Evolutionary conservation across 2,797 vertebrate genomes (phyloP).

Genomic region (Gymnodraco acuticeps): DNA sequence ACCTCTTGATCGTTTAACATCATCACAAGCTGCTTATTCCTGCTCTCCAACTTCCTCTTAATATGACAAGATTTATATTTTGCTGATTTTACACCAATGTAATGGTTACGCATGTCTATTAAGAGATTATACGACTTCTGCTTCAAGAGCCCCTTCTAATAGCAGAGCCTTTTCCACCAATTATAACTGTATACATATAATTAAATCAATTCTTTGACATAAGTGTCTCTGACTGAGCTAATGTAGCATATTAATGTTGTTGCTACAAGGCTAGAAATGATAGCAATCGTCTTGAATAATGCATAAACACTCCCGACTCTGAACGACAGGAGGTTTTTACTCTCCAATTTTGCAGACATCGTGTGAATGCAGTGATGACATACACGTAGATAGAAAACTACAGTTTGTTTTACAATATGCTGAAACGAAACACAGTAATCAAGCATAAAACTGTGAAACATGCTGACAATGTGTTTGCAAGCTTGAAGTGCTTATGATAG

Average conservation of each 20-base stretch:
- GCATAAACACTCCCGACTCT: neutral
- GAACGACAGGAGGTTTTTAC: constrained; percentile 14
- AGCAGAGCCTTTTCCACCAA: neutral
- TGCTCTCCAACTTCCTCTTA: neutral
- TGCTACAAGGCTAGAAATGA: constrained; percentile 1
- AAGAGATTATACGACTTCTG: neutral
- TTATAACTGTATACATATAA: neutral
- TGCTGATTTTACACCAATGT: neutral
- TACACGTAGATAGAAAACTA: neutral
- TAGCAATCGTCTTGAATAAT: constrained; percentile 6
- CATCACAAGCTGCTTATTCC: neutral
- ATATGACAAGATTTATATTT: neutral
- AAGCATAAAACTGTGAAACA: constrained; percentile 18
- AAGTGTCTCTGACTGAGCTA: neutral
- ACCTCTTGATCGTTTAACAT: neutral
- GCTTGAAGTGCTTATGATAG: constrained; percentile 32
- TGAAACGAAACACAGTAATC: constrained; percentile 27
- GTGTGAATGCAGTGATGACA: neutral
- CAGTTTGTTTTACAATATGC: constrained; percentile 7
- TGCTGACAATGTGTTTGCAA: constrained; percentile 23
- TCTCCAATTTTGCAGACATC: neutral
- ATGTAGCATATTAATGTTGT: neutral
- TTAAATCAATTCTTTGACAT: constrained; percentile 2
- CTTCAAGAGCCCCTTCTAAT: neutral
- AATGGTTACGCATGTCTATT: neutral